Evolutionary conservation across 2,113 vertebrate species (phyloP).

Genomic region (Mesitornis unicolor): DNA sequence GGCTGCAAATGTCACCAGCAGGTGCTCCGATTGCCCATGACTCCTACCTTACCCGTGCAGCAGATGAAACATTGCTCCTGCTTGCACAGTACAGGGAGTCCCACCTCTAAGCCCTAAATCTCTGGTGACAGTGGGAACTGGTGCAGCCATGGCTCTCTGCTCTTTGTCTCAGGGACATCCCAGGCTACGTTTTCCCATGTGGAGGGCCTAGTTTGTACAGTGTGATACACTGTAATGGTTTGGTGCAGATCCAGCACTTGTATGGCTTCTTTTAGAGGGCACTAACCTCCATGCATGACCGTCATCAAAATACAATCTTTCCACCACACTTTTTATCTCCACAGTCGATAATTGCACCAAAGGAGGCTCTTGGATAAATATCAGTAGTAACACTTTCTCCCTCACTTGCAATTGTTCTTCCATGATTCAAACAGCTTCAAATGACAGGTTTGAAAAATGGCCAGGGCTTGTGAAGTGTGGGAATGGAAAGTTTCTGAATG

Average conservation of each 20-base stretch:
- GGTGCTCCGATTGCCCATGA: background rate
- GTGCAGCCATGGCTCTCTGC: background rate
- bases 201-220: background rate
- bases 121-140: background rate
- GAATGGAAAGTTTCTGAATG: conserved; percentile 62
- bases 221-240: background rate
- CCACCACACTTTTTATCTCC: background rate
- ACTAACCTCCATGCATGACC: background rate
- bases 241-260: background rate
- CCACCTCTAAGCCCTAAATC: background rate
- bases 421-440: conserved; percentile 29
- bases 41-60: background rate
- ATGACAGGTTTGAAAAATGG: conserved; percentile 7
- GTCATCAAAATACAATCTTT: background rate
- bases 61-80: background rate
- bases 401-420: conserved; percentile 46
- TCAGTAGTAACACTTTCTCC: conserved; percentile 45
- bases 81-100: background rate
- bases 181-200: background rate
- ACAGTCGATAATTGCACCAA: conserved; percentile 25
- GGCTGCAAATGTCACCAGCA: background rate
- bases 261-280: background rate
- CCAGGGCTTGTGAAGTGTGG: conserved; percentile 45
- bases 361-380: conserved; percentile 30
- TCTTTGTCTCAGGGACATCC: background rate